Evolutionary conservation across 2,888 invertebrate genomes (phyloP), one percentile per base, ranked within the genome.

Genomic region (Ferdinandea cuprea): DNA sequence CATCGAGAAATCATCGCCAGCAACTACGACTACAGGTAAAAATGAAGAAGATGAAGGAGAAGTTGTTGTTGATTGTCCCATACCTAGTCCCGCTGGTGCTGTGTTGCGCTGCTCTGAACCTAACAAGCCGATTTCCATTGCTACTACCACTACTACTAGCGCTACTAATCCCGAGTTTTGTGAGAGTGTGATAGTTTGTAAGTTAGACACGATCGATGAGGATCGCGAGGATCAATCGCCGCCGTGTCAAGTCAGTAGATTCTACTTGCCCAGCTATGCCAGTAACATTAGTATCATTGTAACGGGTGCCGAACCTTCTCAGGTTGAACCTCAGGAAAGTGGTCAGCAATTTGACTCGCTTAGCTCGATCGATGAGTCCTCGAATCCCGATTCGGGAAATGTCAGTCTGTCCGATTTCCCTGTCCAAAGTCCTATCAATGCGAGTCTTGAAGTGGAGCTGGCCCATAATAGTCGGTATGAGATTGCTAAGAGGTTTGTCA

Each of bases 311-410:
- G 50, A 52, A 9, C 28, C 61, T 11, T 17, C 21, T n/a, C n/a
- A n/a, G 8, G 19, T 30, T 4, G 44, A 61, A 37, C 17, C 37
- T 40, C 40, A 65, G 17, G 52, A 30, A 2, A 69, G 80, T 52
- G 56, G 44, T 13, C 76, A 56, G 8, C 88, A 87, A 46, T 88
- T 86, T 30, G 89, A 89, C 83, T 89, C 89, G n/a, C 83, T 90
- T 19, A 89, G 87, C 83, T 89, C 89, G 8, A 85, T 88, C 28
- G 90, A 89, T 56, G 86, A 86, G 7, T 90, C 89, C 2, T 90
- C 90, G 2, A 90, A 90, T 86, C 90, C 90, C 1, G 90, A 90
- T 77, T 90, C 90, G 77, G 91, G 90, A 5, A 90, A 89, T 87
- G 90, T 89, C 13, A 90, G 90, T 61, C 85, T 90, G 37, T 87